Base-by-base conservation (phyloP, 2,797 vertebrate species). In the Gouania willdenowi region DNA sequence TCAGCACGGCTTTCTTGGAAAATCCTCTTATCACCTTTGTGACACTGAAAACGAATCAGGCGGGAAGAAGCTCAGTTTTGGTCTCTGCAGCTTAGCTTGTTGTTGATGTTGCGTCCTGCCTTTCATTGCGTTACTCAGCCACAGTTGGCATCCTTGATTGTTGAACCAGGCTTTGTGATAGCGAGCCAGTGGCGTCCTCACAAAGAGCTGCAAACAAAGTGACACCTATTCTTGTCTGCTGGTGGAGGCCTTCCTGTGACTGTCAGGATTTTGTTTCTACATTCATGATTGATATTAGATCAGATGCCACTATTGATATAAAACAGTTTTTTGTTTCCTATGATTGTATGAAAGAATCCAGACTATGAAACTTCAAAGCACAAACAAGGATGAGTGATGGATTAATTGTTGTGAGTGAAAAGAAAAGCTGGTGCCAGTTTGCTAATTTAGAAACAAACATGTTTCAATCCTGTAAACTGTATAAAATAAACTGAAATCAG, bases 241-340 rank as follows among this genome's bases (percentile, higher is more conserved):
- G 19, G 51, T 13, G 4, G 38, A n/a, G n/a, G n/a, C 28, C 45
- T 75, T 70, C 61, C 51, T 47, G 52, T 15, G 18, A 49, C 46
- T 49, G 49, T 51, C 63, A 27, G 7, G 10, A 12, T 27, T 47
- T 37, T 9, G 18, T 41, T 53, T 28, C 22, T 16, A n/a, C 21
- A 10, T 30, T 25, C 26, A 8, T 74, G 70, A 79, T 40, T 25
- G 65, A 79, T 73, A 75, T 56, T 42, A 29, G 41, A 31, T 35
- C 38, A 67, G 72, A 81, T 73, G 60, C 41, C 46, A 51, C 39
- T 32, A 9, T 49, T 41, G 60, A 83, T 74, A 75, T 72, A 53
- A 53, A 43, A 44, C 23, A 39, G 45, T 71, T 74, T 75, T 48
- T 77, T 60, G 77, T 46, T 86, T 86, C 82, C 81, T 74, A 45